Conservation (phyloP, 2,113 vertebrate species). For the Herpailurus yagouaroundi region DNA sequence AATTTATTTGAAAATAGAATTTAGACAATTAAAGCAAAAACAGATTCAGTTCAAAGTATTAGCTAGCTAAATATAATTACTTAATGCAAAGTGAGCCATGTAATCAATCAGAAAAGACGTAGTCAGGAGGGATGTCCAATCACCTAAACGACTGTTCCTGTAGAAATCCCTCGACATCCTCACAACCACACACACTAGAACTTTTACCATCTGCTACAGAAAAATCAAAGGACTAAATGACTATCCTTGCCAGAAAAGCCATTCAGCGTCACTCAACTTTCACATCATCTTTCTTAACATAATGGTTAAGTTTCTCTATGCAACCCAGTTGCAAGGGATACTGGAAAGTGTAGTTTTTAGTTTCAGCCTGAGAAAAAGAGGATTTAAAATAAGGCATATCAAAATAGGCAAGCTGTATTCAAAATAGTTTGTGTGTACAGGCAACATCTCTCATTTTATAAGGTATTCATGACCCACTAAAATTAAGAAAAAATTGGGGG, state of each 20-base stretch:
- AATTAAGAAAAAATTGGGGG: not conserved
- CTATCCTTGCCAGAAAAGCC: not conserved
- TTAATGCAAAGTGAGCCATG: not conserved
- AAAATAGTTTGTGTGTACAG: not conserved
- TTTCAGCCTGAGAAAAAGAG: not conserved
- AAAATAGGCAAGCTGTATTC: not conserved
- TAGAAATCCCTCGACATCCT: not conserved
- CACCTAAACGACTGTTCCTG: not conserved
- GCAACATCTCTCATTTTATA: not conserved
- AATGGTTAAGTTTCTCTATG: not conserved
- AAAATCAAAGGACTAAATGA: not conserved
- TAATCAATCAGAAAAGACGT: not conserved
- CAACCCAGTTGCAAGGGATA: not conserved
- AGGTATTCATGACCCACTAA: not conserved
- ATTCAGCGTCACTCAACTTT: not conserved
- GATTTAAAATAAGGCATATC: not conserved
- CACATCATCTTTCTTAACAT: not conserved
- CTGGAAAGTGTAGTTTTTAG: not conserved
- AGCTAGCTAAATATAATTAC: not conserved
- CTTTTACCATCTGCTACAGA: not conserved
- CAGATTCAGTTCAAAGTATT: not conserved
- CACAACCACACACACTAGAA: not conserved
- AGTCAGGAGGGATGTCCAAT: not conserved
- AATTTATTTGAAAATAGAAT: not conserved
- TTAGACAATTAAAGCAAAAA: not conserved